A percentile compares a stretch with the other conserved stretches of the same genome.
phyloP scores from a whole-genome alignment of 37 sponge, comb jelly and placozoan genomes.

The Halisarca cf. caerulea region DNA sequence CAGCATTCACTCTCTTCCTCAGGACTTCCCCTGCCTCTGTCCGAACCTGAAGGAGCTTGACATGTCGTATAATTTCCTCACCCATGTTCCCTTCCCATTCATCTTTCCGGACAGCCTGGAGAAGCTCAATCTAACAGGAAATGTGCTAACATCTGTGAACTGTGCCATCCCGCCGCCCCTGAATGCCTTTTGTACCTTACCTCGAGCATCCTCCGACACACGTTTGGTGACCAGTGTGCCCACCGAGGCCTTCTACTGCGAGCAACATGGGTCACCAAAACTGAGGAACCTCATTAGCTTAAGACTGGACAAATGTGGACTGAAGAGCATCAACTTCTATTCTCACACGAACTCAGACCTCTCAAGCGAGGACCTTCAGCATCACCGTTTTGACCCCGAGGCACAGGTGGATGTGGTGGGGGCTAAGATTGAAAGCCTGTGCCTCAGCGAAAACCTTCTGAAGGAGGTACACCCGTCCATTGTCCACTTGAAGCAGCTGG shows the following conservation, averaged over 20 bases:
- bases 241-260: slow-evolving; percentile 35
- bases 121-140: slow-evolving; percentile 63
- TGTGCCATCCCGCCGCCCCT: slow-evolving; percentile 12
- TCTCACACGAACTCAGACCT: slow-evolving; percentile 15
- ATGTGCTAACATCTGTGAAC: slow-evolving; percentile 46
- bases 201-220: background rate
- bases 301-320: slow-evolving; percentile 44
- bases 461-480: slow-evolving; percentile 66
- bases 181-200: background rate
- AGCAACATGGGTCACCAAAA: slow-evolving; percentile 27
- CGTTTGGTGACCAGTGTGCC: background rate
- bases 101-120: slow-evolving; percentile 56
- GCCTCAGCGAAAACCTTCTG: slow-evolving; percentile 22
- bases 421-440: background rate
- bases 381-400: background rate
- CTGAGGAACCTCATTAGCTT: slow-evolving; percentile 48
- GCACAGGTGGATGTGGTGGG: background rate
- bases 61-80: slow-evolving; percentile 65
- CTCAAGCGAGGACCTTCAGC: background rate
- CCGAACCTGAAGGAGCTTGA: slow-evolving; percentile 73
- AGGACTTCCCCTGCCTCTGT: slow-evolving; percentile 76
- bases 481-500: slow-evolving; percentile 58
- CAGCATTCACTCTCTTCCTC: slow-evolving; percentile 53
- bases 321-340: slow-evolving; percentile 43
- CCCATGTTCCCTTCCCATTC: slow-evolving; percentile 46